A percentile compares a stretch with the other conserved stretches of the same genome.
Evolutionary conservation across 2,888 invertebrate species (phyloP).

Genomic region (Pachydiplax longipennis): DNA sequence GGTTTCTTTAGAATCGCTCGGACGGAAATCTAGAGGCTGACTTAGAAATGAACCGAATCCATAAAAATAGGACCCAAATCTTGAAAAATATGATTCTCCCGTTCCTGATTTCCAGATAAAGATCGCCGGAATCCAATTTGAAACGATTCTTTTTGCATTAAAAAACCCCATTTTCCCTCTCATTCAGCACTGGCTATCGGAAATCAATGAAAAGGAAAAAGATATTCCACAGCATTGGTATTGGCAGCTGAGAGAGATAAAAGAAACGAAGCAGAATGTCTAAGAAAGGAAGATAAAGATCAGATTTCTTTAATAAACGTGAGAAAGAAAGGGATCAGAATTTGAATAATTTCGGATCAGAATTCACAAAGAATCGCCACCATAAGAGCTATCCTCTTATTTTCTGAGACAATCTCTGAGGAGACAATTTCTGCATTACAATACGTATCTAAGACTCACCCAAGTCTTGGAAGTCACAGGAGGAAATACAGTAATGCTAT

Average conservation of each 20-base stretch:
- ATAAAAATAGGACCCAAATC: background rate
- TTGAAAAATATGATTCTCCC: background rate
- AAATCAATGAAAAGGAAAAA: background rate
- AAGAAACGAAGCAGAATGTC: background rate
- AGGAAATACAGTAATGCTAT: too few relatives aligned
- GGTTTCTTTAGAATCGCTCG: too few relatives aligned
- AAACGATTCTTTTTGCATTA: background rate
- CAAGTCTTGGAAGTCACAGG: too few relatives aligned
- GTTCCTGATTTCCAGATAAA: background rate
- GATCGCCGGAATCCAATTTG: background rate
- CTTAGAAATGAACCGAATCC: background rate
- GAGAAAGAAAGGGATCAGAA: too few relatives aligned
- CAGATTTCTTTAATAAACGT: background rate
- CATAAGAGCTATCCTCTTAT: too few relatives aligned
- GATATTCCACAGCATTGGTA: background rate
- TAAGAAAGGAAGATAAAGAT: background rate
- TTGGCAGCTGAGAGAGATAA: background rate
- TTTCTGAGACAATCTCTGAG: too few relatives aligned
- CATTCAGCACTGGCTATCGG: background rate
- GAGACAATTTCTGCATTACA: too few relatives aligned
- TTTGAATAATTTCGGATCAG: too few relatives aligned
- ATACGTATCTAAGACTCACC: too few relatives aligned
- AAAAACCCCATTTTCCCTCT: background rate
- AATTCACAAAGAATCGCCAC: too few relatives aligned
- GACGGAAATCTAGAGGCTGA: too few relatives aligned